Conservation (phyloP, 2,888 invertebrate species). For the Acanthacorydalis orientalis region DNA sequence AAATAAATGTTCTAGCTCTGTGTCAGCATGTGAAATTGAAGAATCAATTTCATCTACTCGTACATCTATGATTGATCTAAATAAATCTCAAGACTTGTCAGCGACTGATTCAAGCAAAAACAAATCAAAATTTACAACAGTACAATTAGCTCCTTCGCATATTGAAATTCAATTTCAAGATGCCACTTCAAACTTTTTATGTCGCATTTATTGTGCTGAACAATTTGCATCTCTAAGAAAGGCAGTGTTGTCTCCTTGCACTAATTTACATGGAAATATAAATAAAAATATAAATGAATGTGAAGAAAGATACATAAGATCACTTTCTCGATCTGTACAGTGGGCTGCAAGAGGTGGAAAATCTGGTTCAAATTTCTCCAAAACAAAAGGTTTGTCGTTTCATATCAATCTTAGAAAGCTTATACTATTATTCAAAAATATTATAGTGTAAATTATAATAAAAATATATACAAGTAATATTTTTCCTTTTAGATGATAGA, state of each 20-base stretch:
- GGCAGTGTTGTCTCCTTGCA: slow-evolving; percentile 22
- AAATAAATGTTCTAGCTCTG: background rate
- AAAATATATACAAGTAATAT: background rate
- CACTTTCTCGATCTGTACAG: slow-evolving; percentile 65
- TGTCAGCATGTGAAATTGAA: slow-evolving; percentile 5
- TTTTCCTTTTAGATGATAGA: slow-evolving; percentile 54
- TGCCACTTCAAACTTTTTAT: slow-evolving; percentile 63
- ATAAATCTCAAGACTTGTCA: slow-evolving; percentile 4
- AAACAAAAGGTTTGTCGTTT: slow-evolving; percentile 53
- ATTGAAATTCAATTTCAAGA: slow-evolving; percentile 45
- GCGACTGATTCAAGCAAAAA: slow-evolving; percentile 9
- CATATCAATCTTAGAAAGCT: no score
- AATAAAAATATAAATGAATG: slow-evolving; percentile 14
- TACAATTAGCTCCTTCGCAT: slow-evolving; percentile 18
- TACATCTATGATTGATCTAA: slow-evolving; percentile 4
- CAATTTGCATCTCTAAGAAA: slow-evolving; percentile 71
- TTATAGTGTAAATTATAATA: background rate
- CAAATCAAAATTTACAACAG: background rate
- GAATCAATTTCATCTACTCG: background rate
- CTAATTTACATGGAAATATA: slow-evolving; percentile 10
- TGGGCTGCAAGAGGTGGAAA: slow-evolving; percentile 96
- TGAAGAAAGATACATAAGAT: slow-evolving; percentile 68
- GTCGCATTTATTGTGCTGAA: slow-evolving; percentile 79
- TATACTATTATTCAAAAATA: background rate
- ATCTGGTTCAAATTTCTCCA: slow-evolving; percentile 91